Conservation (phyloP, 2,797 vertebrate genomes). For the Diplodus sargus region DNA sequence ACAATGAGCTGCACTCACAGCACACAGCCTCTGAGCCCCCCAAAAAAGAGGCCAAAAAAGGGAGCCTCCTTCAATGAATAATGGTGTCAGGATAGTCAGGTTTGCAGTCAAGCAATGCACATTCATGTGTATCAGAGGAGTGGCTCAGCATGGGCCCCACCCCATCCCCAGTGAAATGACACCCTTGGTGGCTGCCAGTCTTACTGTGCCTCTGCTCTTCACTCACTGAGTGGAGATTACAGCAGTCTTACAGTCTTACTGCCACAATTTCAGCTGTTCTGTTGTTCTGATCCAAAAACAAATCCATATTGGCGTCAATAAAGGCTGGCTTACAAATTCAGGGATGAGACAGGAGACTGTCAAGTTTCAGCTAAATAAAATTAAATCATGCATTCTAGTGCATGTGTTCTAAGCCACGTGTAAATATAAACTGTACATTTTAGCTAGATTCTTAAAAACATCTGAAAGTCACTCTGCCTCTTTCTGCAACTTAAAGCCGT, state of each 20-base stretch:
- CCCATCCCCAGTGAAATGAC: too few species aligned
- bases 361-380: not conserved
- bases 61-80: too few species aligned
- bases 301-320: constrained; percentile 13
- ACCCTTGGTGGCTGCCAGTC: not conserved
- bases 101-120: too few species aligned
- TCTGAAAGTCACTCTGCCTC: too few species aligned
- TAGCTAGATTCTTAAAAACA: not conserved
- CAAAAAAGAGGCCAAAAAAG: too few species aligned
- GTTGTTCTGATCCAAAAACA: constrained; percentile 8
- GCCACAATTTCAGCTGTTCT: constrained; percentile 1
- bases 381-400: not conserved
- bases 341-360: not conserved
- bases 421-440: not conserved
- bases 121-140: too few species aligned
- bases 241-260: constrained; percentile 17
- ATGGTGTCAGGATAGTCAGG: too few species aligned
- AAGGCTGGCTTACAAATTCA: constrained; percentile 4
- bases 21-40: too few species aligned
- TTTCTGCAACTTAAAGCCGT: not conserved
- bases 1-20: too few species aligned
- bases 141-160: too few species aligned
- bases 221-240: constrained; percentile 1
- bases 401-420: not conserved
- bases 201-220: not conserved